Evolutionary conservation across 2,888 invertebrate species (phyloP), one percentile per base, ranked within the genome.

Genomic region (Lagria hirta): DNA sequence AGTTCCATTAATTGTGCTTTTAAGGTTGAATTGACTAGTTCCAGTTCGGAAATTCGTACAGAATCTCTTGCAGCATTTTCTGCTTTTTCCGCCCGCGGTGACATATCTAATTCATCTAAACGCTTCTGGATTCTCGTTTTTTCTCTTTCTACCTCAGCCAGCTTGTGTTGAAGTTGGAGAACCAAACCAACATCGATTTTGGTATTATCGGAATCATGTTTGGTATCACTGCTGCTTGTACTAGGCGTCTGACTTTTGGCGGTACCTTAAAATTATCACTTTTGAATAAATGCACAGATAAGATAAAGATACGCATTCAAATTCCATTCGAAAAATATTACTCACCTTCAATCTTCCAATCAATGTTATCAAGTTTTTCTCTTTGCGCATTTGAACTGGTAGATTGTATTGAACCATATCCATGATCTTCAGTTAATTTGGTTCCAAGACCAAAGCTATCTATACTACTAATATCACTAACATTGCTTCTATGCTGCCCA

Each of bases 21-120:
- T 21, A 95, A 71, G 65, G 89, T 87, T 55, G 88, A 84, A 69
- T 92, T 93, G 68, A 88, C 86, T 59, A 93, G 84, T 73, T 94
- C 93, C 49, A 93, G 64, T 71, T 94, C 92, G 59, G 87, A 84
- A 2, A 88, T 76, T 71, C 81, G 75, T 59, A 78, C 77, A 3
- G 76, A 65, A 48, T 80, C 78, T 11, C 73, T 70, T 48, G 76
- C 76, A 0, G 79, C 75, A 26, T 65, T 70, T 36, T 66, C 65
- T 2, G 69, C 68, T 46, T 68, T 69, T 48, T 70, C 71, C 2
- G 59, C 55, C 29, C 67, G 58, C 5, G 72, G 71, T 1, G 70
- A 71, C 55, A 61, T 57, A 43, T 71, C 70, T 5, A 72, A 40
- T 51, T 72, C 70, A 44, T 73, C 72, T 0, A 92, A 74, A 41